Conservation (phyloP, 2,113 vertebrate genomes). For the Nansenia antarctica region DNA sequence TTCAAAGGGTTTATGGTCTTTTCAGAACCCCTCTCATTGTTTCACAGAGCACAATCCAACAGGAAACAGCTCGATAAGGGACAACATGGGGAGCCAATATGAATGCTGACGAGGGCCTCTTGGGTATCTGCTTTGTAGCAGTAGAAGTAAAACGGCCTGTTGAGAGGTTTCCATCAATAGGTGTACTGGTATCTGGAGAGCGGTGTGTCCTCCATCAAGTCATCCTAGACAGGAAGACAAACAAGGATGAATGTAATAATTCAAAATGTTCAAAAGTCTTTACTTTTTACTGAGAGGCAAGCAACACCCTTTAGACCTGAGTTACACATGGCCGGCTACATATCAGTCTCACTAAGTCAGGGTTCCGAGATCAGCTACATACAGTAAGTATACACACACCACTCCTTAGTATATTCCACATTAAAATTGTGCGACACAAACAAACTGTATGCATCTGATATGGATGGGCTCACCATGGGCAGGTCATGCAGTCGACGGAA, state of each 20-base stretch:
- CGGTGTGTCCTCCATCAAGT: slow-evolving; percentile 89
- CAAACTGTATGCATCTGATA: not conserved
- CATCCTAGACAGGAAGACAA: slow-evolving; percentile 72
- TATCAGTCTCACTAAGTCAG: too few relatives aligned
- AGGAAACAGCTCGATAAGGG: slow-evolving; percentile 8
- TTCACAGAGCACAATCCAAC: slow-evolving; percentile 3
- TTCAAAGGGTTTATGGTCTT: not conserved
- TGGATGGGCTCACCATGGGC: slow-evolving; percentile 71
- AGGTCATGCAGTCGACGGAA: slow-evolving; percentile 86
- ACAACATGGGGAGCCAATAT: slow-evolving; percentile 1
- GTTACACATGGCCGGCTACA: too few relatives aligned
- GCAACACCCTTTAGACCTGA: too few relatives aligned
- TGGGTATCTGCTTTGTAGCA: slow-evolving; percentile 23
- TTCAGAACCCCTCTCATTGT: not conserved
- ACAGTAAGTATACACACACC: too few relatives aligned
- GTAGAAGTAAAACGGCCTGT: slow-evolving; percentile 11
- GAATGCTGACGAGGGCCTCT: slow-evolving; percentile 1
- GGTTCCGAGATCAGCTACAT: too few relatives aligned
- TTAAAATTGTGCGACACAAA: not conserved
- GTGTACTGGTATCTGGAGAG: slow-evolving; percentile 85
- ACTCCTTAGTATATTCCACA: not conserved
- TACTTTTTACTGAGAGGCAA: too few relatives aligned
- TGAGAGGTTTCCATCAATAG: slow-evolving; percentile 68
- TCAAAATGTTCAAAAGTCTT: not conserved
- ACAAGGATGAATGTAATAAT: not conserved